Conservation (phyloP, 2,113 vertebrate genomes). For the Galeopterus variegatus region DNA sequence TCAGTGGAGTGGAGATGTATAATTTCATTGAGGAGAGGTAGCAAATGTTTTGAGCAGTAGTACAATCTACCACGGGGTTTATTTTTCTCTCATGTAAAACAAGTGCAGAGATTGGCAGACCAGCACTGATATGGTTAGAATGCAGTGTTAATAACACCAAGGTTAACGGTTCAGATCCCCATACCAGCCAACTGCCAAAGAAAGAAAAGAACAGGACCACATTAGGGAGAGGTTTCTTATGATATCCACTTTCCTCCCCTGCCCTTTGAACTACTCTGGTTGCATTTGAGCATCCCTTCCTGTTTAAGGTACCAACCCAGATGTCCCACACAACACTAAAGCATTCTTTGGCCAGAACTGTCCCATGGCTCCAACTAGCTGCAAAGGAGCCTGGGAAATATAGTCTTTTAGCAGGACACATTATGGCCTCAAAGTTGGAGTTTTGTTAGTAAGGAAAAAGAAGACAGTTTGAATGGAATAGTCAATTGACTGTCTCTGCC, state of each 20-base stretch:
- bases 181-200: no score
- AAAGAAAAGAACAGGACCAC: neutral
- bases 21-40: neutral
- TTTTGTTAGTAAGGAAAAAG: constrained; percentile 40
- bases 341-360: neutral
- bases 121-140: neutral
- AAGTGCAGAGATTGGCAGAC: neutral
- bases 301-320: neutral
- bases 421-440: neutral
- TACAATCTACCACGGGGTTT: neutral
- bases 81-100: neutral
- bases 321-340: neutral
- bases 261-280: neutral
- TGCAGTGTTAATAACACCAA: no score
- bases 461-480: neutral
- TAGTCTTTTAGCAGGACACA: neutral
- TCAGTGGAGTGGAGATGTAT: neutral
- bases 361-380: neutral
- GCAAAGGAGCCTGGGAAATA: neutral
- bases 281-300: neutral
- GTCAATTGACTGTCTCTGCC: neutral
- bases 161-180: no score
- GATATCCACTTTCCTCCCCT: constrained; percentile 31
- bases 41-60: neutral
- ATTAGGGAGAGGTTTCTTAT: neutral